Evolutionary conservation across 2,113 vertebrate species (phyloP), one percentile per base, ranked within the genome.

Genomic region (Pavo muticus): DNA sequence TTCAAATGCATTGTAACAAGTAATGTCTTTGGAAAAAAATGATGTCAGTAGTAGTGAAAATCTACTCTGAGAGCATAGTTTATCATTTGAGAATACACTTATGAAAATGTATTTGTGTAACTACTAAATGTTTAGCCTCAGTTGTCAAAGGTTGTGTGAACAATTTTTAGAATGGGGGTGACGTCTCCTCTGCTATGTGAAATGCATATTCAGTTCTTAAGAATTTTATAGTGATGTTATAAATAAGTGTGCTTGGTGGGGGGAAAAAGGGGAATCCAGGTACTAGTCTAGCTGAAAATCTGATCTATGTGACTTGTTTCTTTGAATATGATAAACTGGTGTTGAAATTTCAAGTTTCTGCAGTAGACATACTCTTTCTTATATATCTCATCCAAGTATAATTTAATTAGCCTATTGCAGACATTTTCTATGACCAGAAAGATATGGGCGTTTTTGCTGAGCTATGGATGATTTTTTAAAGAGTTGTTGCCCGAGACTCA

Each of bases 341-440:
- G 74, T 82, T 87, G 47, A 75, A 79, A 89, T 74, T 40, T 56
- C 16, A 84, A 84, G 37, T 79, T 92, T 87, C 72, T 61, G n/a
- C 75, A 65, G 54, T 15, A 68, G 18, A 57, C 65, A 56, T 39
- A 39, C 17, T 87, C 81, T 56, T 54, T 32, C 67, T 82, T 48
- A 40, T 2, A 2, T 45, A 9, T 23, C 78, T 82, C 14, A 45
- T 73, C 82, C 37, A 72, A 39, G 42, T 48, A 35, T 59, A 17
- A 40, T 94, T 92, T 93, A 67, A 19, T 82, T 63, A 69, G 57
- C 32, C 32, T 29, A 23, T 68, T 74, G 54, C 44, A 27, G 30
- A 13, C 3, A n/a, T 50, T 71, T 92, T n/a, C 37, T 72, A 1
- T 54, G 65, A 61, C 59, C 30, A 82, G 37, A 39, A 81, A 87